A percentile compares a stretch with the other conserved stretches of the same genome.
These are phyloP conservation scores for Stenoptilia bipunctidactyla DNA, from an alignment of 2,888 invertebrate species.

Conservation along the genomic window DNA sequence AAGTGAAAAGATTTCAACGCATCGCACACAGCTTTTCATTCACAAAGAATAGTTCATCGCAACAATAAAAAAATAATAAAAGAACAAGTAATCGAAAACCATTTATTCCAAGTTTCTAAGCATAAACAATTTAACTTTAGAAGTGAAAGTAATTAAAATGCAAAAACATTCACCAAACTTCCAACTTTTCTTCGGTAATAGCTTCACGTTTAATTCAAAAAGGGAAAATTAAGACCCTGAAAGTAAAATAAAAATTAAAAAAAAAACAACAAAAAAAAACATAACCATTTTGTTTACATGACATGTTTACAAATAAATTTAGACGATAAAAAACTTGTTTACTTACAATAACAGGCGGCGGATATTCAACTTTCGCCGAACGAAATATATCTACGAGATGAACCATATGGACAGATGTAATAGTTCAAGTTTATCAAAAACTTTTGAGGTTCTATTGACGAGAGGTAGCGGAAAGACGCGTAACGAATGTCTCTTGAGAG, in stretches of 20 bases:
- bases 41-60: too few relatives aligned
- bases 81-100: too few relatives aligned
- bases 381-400: constrained; percentile 85
- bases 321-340: constrained; percentile 29
- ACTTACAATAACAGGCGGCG: constrained; percentile 82
- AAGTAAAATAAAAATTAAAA: constrained; percentile 8
- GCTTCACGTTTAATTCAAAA: neutral
- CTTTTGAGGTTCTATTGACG: constrained; percentile 28
- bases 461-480: constrained; percentile 23
- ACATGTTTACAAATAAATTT: constrained; percentile 13
- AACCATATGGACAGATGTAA: constrained; percentile 81
- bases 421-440: constrained; percentile 49
- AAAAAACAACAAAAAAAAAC: constrained; percentile 10
- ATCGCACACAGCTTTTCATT: neutral
- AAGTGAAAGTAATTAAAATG: neutral
- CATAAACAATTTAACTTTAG: neutral
- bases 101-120: too few relatives aligned
- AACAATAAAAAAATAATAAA: too few relatives aligned
- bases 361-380: constrained; percentile 83
- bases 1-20: constrained; percentile 1
- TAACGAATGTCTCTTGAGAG: constrained; percentile 32
- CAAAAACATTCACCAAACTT: neutral
- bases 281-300: constrained; percentile 8
- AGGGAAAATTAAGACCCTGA: neutral
- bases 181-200: neutral